A percentile compares a stretch with the other conserved stretches of the same genome.
These are phyloP conservation scores for Gallinago nigripennis DNA, from an alignment of 2,797 vertebrate genomes.

Conservation along the genomic window DNA sequence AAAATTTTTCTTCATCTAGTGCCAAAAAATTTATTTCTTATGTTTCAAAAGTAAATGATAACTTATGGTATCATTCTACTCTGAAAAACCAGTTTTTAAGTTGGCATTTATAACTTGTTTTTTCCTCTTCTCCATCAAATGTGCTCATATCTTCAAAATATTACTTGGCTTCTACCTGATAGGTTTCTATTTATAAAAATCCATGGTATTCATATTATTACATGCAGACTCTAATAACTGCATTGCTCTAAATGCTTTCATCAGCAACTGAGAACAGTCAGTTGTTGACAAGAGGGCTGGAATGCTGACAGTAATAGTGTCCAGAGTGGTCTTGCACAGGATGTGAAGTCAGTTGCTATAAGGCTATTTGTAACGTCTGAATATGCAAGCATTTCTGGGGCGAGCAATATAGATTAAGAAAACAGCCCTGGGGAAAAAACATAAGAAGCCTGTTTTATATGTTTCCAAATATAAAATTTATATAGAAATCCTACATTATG, in stretches of 20 bases:
- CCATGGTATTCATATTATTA: background rate
- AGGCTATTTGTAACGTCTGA: slow-evolving; percentile 26
- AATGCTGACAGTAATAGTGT: background rate
- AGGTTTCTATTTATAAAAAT: background rate
- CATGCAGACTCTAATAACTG: background rate
- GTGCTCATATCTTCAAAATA: background rate
- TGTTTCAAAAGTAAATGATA: background rate
- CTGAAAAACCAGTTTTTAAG: background rate
- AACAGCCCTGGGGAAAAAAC: background rate
- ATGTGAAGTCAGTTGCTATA: background rate
- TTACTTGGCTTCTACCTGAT: background rate
- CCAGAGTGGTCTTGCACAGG: background rate
- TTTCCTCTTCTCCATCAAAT: background rate
- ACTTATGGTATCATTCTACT: fast-evolving
- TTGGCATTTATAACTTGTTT: background rate
- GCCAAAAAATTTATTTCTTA: background rate
- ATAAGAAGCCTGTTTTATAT: background rate
- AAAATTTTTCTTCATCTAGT: background rate
- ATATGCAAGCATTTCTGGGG: background rate
- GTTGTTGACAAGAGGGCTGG: background rate
- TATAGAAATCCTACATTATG: background rate
- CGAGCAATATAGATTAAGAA: background rate
- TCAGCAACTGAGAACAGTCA: background rate
- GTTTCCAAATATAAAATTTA: background rate
- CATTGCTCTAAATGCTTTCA: background rate